Evolutionary conservation across 2,888 invertebrate species (phyloP).

Genomic region (Drosophila ezoana): DNA sequence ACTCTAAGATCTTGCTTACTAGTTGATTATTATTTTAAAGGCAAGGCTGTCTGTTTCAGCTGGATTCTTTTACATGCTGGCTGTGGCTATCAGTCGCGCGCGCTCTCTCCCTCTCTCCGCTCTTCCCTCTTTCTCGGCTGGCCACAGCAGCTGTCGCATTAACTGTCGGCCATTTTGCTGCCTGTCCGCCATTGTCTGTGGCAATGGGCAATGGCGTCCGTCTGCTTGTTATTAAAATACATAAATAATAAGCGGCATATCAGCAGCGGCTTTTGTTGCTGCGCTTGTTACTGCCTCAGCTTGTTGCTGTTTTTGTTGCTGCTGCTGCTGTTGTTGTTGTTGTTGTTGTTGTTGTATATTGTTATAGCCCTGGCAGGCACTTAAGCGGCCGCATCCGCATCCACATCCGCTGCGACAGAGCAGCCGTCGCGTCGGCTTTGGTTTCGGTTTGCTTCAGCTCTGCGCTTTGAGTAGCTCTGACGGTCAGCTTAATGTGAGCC

Average conservation of each 20-base stretch:
- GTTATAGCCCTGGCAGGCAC: slow-evolving; percentile 79
- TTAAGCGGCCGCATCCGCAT: slow-evolving; percentile 77
- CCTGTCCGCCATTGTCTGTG: slow-evolving; percentile 76
- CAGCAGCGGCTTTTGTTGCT: slow-evolving; percentile 80
- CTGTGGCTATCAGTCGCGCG: slow-evolving; percentile 21
- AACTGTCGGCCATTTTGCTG: slow-evolving; percentile 79
- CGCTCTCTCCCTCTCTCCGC: background rate
- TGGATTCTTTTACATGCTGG: slow-evolving; percentile 40
- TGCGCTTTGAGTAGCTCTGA: slow-evolving; percentile 28
- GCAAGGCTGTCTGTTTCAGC: slow-evolving; percentile 40
- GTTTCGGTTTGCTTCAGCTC: slow-evolving; percentile 18
- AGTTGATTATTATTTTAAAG: slow-evolving; percentile 67
- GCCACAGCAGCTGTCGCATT: slow-evolving; percentile 80
- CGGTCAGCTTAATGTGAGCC: slow-evolving; percentile 35
- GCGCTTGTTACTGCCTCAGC: slow-evolving; percentile 46
- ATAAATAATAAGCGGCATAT: slow-evolving; percentile 82
- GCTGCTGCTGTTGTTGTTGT: slow-evolving; percentile 2
- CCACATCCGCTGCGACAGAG: slow-evolving; percentile 36
- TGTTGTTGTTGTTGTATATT: slow-evolving; percentile 58
- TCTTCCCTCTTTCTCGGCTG: slow-evolving; percentile 23
- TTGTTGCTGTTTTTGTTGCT: slow-evolving; percentile 15
- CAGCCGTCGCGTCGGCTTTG: slow-evolving; percentile 51
- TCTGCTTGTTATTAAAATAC: slow-evolving; percentile 80
- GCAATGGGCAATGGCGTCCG: slow-evolving; percentile 58
- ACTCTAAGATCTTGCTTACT: background rate